A percentile compares a stretch with the other conserved stretches of the same genome.
phyloP scores from a whole-genome alignment of 1,140 invertebrate species.

The Diplogasteroides magnus region DNA sequence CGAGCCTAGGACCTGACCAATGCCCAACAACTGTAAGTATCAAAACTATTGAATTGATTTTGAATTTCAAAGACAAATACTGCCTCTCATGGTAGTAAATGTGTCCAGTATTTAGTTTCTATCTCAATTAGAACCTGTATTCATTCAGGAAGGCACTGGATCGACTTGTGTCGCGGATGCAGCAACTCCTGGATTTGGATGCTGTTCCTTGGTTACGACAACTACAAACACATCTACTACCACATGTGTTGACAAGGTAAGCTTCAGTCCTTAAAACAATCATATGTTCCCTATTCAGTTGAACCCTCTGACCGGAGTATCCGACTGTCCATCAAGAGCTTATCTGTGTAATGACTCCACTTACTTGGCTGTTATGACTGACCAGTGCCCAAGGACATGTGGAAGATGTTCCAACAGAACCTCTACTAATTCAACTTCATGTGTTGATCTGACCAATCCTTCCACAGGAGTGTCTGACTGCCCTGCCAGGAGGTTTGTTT shows the following conservation, averaged over 20 bases:
- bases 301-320: slow-evolving; percentile 1
- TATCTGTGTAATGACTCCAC: not conserved
- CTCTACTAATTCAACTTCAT: not conserved
- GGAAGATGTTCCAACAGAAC: not conserved
- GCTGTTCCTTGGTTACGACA: not conserved
- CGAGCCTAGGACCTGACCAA: too few relatives aligned
- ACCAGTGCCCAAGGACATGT: not conserved
- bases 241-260: not conserved
- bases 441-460: not conserved
- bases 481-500: not conserved
- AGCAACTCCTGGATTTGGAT: not conserved
- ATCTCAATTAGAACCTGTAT: too few relatives aligned
- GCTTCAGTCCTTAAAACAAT: not conserved
- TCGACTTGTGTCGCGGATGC: too few relatives aligned
- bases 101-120: too few relatives aligned
- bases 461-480: not conserved
- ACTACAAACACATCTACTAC: not conserved
- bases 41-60: too few relatives aligned
- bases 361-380: not conserved
- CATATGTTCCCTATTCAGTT: not conserved
- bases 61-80: too few relatives aligned
- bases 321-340: not conserved
- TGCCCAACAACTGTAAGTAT: too few relatives aligned
- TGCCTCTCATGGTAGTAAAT: too few relatives aligned
- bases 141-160: too few relatives aligned